These are phyloP conservation scores for Synchiropus splendidus DNA, from an alignment of 2,113 vertebrate genomes.

Conservation along the genomic window DNA sequence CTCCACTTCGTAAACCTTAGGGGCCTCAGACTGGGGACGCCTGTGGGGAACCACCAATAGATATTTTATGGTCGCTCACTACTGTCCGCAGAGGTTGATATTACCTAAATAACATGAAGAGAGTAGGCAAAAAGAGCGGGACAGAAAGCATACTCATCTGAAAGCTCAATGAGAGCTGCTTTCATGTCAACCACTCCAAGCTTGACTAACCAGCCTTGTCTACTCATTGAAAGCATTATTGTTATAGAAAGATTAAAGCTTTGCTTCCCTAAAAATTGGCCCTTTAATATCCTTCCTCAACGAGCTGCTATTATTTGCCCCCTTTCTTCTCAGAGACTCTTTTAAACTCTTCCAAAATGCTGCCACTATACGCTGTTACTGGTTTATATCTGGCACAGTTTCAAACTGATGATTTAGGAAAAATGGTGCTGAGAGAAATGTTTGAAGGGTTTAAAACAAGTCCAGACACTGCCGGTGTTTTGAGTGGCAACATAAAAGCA, in stretches of 20 bases:
- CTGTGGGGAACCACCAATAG: slow-evolving; percentile 33
- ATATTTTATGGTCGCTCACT: slow-evolving; percentile 43
- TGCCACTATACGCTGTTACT: slow-evolving; percentile 57
- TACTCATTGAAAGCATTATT: slow-evolving; percentile 65
- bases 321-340: slow-evolving; percentile 60
- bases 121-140: slow-evolving; percentile 20
- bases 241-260: slow-evolving; percentile 68
- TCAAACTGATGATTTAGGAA: slow-evolving; percentile 62
- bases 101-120: slow-evolving; percentile 46
- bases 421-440: slow-evolving; percentile 56
- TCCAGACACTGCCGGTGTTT: slow-evolving; percentile 47
- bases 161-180: slow-evolving; percentile 48
- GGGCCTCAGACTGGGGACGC: slow-evolving; percentile 43
- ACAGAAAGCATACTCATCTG: slow-evolving; percentile 42
- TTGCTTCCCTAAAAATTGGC: slow-evolving; percentile 54
- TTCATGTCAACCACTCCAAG: slow-evolving; percentile 63
- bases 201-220: slow-evolving; percentile 46
- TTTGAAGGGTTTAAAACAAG: slow-evolving; percentile 61
- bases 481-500: slow-evolving; percentile 39
- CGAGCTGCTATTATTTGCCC: slow-evolving; percentile 67
- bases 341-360: slow-evolving; percentile 65
- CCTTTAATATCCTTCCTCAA: slow-evolving; percentile 63
- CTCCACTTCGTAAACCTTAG: slow-evolving; percentile 69
- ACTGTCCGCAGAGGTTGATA: slow-evolving; percentile 25
- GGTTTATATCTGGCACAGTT: slow-evolving; percentile 61